These are phyloP conservation scores for Pyrrhia umbra DNA, from an alignment of 2,888 invertebrate species.

Conservation along the genomic window DNA sequence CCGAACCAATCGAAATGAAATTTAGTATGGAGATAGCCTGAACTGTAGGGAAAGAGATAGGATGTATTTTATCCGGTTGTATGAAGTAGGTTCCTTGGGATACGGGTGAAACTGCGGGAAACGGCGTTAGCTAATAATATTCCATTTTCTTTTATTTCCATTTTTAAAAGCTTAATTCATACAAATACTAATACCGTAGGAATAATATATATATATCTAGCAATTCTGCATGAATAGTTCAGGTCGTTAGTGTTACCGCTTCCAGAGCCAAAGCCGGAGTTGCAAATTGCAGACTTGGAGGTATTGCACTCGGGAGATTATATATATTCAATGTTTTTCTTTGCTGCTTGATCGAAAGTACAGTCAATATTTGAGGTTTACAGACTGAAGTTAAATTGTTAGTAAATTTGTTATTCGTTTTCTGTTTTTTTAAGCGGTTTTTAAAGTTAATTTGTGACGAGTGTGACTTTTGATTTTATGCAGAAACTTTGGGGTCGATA, in stretches of 20 bases:
- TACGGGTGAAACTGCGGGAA: too few relatives aligned
- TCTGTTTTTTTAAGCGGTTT: not conserved
- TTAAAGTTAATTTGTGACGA: too few relatives aligned
- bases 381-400: not conserved
- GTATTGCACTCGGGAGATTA: slow-evolving; percentile 20
- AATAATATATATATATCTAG: slow-evolving; percentile 20
- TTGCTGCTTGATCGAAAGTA: not conserved
- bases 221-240: slow-evolving; percentile 37
- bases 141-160: not conserved
- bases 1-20: too few relatives aligned
- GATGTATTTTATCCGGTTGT: too few relatives aligned
- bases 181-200: slow-evolving; percentile 5
- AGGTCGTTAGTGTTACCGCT: slow-evolving; percentile 30
- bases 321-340: slow-evolving; percentile 23
- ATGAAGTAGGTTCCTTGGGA: too few relatives aligned
- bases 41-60: too few relatives aligned
- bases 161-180: slow-evolving; percentile 12
- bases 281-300: slow-evolving; percentile 26
- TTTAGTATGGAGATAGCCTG: too few relatives aligned
- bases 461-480: too few relatives aligned
- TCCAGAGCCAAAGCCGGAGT: not conserved
- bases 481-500: too few relatives aligned
- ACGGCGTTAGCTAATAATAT: too few relatives aligned
- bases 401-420: slow-evolving; percentile 5
- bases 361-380: slow-evolving; percentile 12